These are phyloP conservation scores for Epinephelus lanceolatus DNA, from an alignment of 2,113 vertebrate genomes.

Conservation along the genomic window DNA sequence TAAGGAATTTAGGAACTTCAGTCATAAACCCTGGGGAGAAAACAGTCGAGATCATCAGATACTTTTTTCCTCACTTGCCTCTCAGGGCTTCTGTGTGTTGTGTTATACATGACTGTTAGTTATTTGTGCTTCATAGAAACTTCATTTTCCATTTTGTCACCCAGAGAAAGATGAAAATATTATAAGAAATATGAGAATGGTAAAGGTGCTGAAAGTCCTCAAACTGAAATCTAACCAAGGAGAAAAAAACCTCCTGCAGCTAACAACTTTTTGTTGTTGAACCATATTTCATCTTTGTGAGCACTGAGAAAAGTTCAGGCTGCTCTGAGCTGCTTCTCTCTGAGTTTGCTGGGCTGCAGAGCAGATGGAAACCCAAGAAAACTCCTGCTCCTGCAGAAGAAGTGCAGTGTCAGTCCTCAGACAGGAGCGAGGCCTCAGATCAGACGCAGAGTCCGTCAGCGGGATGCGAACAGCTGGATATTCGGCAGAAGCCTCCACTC, in stretches of 20 bases:
- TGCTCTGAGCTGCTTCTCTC: background rate
- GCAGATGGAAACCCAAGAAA: background rate
- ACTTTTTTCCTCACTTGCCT: too few relatives aligned
- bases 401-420: background rate
- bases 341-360: background rate
- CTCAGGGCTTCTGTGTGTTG: too few relatives aligned
- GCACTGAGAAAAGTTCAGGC: background rate
- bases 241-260: background rate
- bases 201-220: background rate
- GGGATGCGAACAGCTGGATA: background rate
- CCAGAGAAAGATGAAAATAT: conserved; percentile 10
- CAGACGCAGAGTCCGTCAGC: background rate
- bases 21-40: too few relatives aligned
- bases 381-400: background rate
- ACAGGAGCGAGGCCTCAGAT: conserved; percentile 7
- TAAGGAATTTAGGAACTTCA: too few relatives aligned
- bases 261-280: conserved; percentile 10
- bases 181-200: background rate
- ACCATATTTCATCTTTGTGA: conserved; percentile 25
- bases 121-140: background rate
- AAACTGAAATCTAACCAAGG: background rate
- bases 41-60: too few relatives aligned
- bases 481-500: background rate
- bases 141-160: background rate
- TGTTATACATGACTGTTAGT: background rate